phyloP scores from a whole-genome alignment of 2,888 invertebrate genomes.

The Caenorhabditis panamensis region DNA sequence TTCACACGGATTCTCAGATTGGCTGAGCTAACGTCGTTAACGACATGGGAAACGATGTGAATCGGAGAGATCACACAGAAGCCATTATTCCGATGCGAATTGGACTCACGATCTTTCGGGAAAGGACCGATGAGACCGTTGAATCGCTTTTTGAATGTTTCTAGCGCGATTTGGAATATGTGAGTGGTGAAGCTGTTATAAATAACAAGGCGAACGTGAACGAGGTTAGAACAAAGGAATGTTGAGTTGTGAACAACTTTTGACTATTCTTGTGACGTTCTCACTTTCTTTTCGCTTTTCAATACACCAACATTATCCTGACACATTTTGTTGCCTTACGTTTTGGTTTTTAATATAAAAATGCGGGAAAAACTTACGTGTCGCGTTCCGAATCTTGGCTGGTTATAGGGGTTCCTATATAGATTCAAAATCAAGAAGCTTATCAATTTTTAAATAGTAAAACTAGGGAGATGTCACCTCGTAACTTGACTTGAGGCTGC shows the following conservation, averaged over 20 bases:
- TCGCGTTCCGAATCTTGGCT: slow-evolving; percentile 42
- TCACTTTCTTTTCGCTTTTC: background rate
- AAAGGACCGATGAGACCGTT: background rate
- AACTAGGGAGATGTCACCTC: slow-evolving; percentile 20
- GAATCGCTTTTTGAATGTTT: background rate
- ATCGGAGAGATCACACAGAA: background rate
- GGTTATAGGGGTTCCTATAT: slow-evolving; percentile 52
- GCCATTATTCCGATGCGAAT: background rate
- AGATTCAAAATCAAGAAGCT: slow-evolving; percentile 37
- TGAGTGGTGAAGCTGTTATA: background rate
- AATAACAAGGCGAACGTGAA: background rate
- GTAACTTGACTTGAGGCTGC: slow-evolving; percentile 13
- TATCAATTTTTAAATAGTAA: slow-evolving; percentile 15
- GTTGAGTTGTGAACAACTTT: slow-evolving; percentile 16
- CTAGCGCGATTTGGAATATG: background rate
- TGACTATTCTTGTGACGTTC: background rate
- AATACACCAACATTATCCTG: background rate
- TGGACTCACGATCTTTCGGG: background rate
- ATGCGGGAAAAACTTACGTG: slow-evolving; percentile 53
- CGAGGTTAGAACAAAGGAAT: slow-evolving; percentile 20
- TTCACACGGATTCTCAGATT: slow-evolving; percentile 1
- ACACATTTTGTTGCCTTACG: slow-evolving; percentile 7
- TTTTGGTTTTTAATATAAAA: slow-evolving; percentile 25
- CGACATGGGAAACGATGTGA: background rate
- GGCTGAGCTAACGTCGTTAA: background rate